phyloP scores from a whole-genome alignment of 2,797 vertebrate species.

The Sarcoramphus papa region DNA sequence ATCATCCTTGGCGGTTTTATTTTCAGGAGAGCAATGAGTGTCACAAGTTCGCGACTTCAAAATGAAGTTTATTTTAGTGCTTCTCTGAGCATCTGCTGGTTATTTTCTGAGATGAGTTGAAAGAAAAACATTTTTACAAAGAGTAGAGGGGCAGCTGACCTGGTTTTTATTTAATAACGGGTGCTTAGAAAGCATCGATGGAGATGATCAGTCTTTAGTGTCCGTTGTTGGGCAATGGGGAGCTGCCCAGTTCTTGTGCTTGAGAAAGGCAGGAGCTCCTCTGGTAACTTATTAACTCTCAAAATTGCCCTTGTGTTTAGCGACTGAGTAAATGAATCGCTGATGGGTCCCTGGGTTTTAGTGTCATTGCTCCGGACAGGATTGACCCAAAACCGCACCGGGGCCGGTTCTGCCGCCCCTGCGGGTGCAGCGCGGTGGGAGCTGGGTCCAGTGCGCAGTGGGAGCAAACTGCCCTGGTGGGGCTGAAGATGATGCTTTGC shows the following conservation, averaged over 20 bases:
- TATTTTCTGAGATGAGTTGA: background rate
- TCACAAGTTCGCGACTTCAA: slow-evolving; percentile 23
- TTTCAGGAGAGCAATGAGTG: slow-evolving; percentile 40
- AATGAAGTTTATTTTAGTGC: slow-evolving; percentile 42
- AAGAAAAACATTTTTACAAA: background rate
- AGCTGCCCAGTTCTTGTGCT: background rate
- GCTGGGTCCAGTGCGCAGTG: accelerated
- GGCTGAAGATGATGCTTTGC: background rate
- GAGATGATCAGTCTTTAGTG: background rate
- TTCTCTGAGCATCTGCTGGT: background rate
- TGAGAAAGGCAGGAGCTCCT: background rate
- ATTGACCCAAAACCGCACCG: accelerated
- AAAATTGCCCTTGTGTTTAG: background rate
- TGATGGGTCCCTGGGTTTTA: background rate
- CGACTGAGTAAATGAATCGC: background rate
- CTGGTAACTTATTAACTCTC: slow-evolving; percentile 30
- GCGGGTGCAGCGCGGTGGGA: background rate
- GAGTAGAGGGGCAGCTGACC: background rate
- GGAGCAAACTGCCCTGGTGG: accelerated
- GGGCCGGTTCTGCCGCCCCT: background rate
- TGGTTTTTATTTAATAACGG: background rate
- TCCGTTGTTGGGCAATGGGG: background rate
- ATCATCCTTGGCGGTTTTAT: slow-evolving; percentile 52
- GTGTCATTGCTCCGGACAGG: background rate
- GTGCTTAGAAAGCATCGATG: background rate